A percentile compares a stretch with the other conserved stretches of the same genome.
phyloP scores from a whole-genome alignment of 2,797 vertebrate species.

The Diceros bicornis region DNA sequence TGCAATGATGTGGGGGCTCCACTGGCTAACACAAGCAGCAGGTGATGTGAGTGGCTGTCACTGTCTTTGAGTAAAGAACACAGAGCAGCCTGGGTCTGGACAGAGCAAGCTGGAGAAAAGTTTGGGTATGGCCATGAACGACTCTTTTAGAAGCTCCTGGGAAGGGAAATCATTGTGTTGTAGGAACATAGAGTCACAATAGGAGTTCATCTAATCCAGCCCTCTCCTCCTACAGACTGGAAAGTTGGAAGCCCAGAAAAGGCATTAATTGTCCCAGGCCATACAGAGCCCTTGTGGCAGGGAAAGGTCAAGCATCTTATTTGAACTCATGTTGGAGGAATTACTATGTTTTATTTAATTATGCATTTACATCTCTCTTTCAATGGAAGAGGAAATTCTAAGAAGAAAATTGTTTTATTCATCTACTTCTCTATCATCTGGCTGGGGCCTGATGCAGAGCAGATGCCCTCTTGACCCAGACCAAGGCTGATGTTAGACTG shows the following conservation, averaged over 20 bases:
- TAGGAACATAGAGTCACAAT: not conserved
- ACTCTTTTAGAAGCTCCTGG: not conserved
- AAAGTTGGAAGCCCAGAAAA: conserved; percentile 20
- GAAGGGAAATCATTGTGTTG: not conserved
- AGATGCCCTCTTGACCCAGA: conserved; percentile 35
- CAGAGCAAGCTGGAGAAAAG: not conserved
- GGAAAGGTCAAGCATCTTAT: conserved; percentile 59
- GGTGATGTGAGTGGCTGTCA: not conserved
- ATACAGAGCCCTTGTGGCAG: not conserved
- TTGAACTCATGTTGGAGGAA: conserved; percentile 42
- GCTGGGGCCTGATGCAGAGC: not conserved
- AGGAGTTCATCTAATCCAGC: not conserved
- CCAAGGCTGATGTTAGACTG: not conserved
- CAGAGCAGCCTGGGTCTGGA: not conserved
- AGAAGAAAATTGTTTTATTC: conserved; percentile 46
- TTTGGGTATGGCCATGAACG: not conserved
- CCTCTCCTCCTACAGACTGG: not conserved
- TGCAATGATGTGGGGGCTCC: not conserved
- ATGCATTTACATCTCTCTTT: conserved; percentile 35
- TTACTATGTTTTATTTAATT: conserved; percentile 70
- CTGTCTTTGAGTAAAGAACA: not conserved
- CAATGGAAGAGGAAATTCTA: conserved; percentile 63
- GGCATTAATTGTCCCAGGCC: not conserved
- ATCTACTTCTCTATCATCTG: not conserved
- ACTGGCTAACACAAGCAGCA: not conserved